Conservation (phyloP, 2,113 vertebrate genomes). For the Pelecanus crispus region DNA sequence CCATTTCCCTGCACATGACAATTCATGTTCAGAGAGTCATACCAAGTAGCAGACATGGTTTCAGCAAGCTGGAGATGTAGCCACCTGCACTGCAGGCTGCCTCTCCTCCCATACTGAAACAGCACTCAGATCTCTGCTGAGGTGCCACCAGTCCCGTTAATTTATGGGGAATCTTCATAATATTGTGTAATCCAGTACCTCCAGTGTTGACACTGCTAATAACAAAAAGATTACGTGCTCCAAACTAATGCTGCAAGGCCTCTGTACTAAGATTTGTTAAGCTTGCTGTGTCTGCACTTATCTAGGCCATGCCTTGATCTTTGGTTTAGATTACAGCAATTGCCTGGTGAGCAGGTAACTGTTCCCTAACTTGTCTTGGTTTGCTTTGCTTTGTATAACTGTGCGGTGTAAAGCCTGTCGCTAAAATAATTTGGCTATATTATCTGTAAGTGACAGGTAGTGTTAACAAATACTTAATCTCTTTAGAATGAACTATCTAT, state of each 20-base stretch:
- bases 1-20: neutral
- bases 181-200: neutral
- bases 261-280: neutral
- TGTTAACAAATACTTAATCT: neutral
- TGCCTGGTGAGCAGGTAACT: neutral
- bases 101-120: neutral
- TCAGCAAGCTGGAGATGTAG: neutral
- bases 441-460: neutral
- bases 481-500: neutral
- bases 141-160: neutral
- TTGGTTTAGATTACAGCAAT: neutral
- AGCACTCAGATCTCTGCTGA: neutral
- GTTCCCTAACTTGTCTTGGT: neutral
- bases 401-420: neutral
- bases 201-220: neutral
- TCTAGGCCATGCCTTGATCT: neutral
- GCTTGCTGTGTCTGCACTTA: neutral
- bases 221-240: neutral
- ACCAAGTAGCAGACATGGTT: accelerated
- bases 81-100: neutral
- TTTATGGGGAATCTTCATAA: neutral
- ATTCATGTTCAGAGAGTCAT: neutral
- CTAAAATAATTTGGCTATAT: neutral
- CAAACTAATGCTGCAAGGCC: neutral
- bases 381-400: neutral